Evolutionary conservation across 2,797 vertebrate genomes (phyloP), one percentile per base, ranked within the genome.

Genomic region (Meriones psammophilus): DNA sequence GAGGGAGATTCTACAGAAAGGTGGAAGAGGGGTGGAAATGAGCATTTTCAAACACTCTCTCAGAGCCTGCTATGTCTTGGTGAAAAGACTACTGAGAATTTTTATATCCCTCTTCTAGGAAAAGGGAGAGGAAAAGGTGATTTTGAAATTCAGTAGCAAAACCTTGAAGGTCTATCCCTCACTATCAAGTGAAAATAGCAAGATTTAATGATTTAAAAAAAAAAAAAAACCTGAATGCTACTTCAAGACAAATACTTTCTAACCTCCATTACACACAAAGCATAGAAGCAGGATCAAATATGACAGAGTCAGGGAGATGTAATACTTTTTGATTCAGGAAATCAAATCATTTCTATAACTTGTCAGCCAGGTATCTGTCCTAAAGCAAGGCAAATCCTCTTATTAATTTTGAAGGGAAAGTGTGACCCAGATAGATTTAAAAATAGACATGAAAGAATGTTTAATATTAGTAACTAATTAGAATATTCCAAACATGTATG

Each of bases 391-490:
- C 28, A 89, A 91, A 60, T n/a, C 5, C 22, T n/a, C 56, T 36
- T 33, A 86, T 39, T 39, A 88, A 73, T 81, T 81, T 76, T 81
- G 81, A 87, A 83, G 80, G 62, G 39, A 80, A 89, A 92, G 64
- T 42, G 76, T 24, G 95, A 89, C 42, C 10, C 10, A 76, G 5
- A 84, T 0, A 78, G 3, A 13, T 30, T 64, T 89, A 68, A 83
- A 87, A 46, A 58, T 58, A 79, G 17, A 36, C 8, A 87, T 26
- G 30, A 91, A 86, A 79, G 28, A 83, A 93, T 9, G 30, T 26
- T 5, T 62, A 39, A 5, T 22, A 39, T 22, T 8, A 20, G 56
- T 78, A 22, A 86, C 36, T 71, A 74, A 85, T 15, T 10, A 73
- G 17, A 79, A 60, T 39, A 73, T 91, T 88, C 78, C 28, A 92